Evolutionary conservation across 2,797 vertebrate genomes (phyloP).

Genomic region (Melanitta fusca): DNA sequence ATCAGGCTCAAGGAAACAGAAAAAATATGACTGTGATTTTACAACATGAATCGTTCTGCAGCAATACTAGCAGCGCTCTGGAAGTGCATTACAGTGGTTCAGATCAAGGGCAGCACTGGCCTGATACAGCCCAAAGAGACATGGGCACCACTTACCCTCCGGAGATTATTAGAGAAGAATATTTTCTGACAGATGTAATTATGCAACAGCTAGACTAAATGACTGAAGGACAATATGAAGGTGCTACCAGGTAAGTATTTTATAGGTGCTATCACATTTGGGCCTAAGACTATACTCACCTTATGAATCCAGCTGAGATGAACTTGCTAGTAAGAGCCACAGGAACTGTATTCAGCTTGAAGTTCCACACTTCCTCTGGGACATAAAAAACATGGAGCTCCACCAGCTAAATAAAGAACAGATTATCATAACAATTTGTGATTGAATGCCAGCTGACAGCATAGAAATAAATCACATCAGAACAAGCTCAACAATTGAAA

Average conservation of each 20-base stretch:
- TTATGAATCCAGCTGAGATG: constrained; percentile 93
- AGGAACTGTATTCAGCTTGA: constrained; percentile 89
- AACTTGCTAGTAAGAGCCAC: constrained; percentile 86
- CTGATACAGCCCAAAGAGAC: background rate
- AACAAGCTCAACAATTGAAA: background rate
- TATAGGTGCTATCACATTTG: background rate
- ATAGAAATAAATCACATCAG: background rate
- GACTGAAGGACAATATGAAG: background rate
- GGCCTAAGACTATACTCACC: constrained; percentile 75
- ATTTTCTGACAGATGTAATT: background rate
- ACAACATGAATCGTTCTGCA: background rate
- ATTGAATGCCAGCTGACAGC: background rate
- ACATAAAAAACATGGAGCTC: constrained; percentile 93
- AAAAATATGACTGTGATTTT: background rate
- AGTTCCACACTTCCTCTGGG: constrained; percentile 91
- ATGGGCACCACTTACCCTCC: background rate
- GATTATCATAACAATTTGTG: background rate
- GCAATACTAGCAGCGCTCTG: background rate
- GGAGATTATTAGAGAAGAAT: background rate
- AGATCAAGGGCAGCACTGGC: background rate
- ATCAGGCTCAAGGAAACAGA: background rate
- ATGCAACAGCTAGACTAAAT: background rate
- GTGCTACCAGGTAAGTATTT: background rate
- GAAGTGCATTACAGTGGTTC: background rate
- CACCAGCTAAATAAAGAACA: constrained; percentile 83